Evolutionary conservation across 2,113 vertebrate species (phyloP), one percentile per base, ranked within the genome.

Genomic region (Oryzias celebensis): DNA sequence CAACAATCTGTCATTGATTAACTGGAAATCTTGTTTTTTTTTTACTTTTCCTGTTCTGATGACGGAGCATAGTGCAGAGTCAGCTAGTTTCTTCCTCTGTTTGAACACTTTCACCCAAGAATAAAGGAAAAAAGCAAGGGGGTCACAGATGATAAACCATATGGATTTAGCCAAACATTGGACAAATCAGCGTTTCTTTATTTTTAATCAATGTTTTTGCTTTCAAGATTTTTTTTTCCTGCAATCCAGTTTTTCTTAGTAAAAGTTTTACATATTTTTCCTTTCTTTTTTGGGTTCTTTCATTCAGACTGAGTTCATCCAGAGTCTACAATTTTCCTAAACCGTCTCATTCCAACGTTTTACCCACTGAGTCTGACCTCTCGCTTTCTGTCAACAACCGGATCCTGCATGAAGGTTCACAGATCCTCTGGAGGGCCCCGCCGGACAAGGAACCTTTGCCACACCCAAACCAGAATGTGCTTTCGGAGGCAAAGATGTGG

Each of bases 361-460:
- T 61, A 58, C 77, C 71, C 26, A 26, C 83, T 23, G 45, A 15
- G 2, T 52, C 69, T 43, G 62, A 73, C 53, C 62, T 68, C 24
- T 23, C 71, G 1, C 68, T 62, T 45, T 50, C 62, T 41, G 18
- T 7, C 20, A 65, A 75, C 62, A 59, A 80, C 70, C 62, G 68
- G 51, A 52, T 71, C 55, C 15, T 66, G 4, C 65, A 75, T 56
- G 69, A 64, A 76, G 73, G 89, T 44, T 52, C 44, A 22, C 67
- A 28, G 16, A 26, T 71, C 59, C 58, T 71, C 53, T 86, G 88
- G 89, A 88, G 62, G 49, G 58, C 68, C 15, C 54, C 83, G 17
- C 43, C 73, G 26, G 72, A 84, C 69, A 85, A 83, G 80, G 79
- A 78, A 42, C 58, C 77, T 65, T 79, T 10, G 47, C 52, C 64